phyloP scores from a whole-genome alignment of 2,113 vertebrate species.

The Marcusenius ussheri region DNA sequence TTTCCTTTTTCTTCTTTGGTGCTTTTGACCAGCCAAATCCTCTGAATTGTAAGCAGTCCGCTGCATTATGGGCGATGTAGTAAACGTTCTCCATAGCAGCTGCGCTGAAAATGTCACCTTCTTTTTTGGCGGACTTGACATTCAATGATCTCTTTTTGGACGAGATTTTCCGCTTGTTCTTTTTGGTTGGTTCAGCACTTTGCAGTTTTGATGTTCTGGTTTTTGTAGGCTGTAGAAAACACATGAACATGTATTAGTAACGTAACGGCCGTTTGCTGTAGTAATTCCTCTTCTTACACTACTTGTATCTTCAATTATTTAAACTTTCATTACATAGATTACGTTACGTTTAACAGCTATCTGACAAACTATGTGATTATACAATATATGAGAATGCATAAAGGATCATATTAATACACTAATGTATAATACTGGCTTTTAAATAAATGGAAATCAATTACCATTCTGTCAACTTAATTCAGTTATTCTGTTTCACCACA shows the following conservation, averaged over 20 bases:
- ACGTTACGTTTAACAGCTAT: not conserved
- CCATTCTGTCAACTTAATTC: not conserved
- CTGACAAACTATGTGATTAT: not conserved
- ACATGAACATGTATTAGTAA: not conserved
- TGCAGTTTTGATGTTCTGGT: constrained; percentile 50
- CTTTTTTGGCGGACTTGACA: constrained; percentile 36
- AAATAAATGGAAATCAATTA: not conserved
- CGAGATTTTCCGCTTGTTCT: constrained; percentile 34
- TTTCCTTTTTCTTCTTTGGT: constrained; percentile 59
- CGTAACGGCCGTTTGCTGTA: not conserved
- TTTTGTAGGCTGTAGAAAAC: constrained; percentile 57
- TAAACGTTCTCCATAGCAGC: constrained; percentile 73
- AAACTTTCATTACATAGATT: not conserved
- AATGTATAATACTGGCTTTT: not conserved
- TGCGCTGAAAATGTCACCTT: constrained; percentile 65
- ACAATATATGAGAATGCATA: not conserved
- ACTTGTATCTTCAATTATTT: not conserved
- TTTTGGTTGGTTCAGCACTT: constrained; percentile 43
- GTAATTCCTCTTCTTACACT: not conserved
- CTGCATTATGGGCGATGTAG: constrained; percentile 75
- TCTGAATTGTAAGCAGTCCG: constrained; percentile 63
- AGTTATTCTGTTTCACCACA: not conserved
- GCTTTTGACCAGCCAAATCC: constrained; percentile 69
- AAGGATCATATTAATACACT: not conserved
- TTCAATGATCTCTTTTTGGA: constrained; percentile 38